Conservation (phyloP, 2,888 invertebrate species). For the Drosophila testacea region DNA sequence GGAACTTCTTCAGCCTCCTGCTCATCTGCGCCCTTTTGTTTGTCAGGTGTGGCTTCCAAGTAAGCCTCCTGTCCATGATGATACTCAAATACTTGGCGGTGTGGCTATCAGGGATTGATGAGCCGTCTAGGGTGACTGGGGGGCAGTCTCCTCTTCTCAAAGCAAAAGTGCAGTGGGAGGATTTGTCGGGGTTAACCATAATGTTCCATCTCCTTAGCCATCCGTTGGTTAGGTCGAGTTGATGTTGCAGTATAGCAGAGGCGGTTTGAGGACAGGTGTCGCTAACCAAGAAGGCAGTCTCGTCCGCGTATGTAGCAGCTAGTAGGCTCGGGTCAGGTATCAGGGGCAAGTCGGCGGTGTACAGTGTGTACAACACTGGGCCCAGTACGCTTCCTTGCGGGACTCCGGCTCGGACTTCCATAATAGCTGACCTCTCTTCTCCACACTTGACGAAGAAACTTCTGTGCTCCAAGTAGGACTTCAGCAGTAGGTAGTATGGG, state of each 20-base stretch:
- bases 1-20: not conserved
- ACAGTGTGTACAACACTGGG: not conserved
- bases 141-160: no score
- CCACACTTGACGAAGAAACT: no score
- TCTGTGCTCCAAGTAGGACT: no score
- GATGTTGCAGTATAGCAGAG: not conserved
- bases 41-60: not conserved
- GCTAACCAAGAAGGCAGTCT: not conserved
- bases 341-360: not conserved
- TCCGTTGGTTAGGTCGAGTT: not conserved
- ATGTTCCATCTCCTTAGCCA: not conserved
- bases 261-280: not conserved
- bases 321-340: not conserved
- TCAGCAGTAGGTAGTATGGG: no score
- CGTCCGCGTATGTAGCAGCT: conserved; percentile 4
- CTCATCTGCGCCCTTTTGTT: not conserved
- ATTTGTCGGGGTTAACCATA: not conserved
- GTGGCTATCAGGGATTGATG: no score
- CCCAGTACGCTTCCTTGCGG: no score
- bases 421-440: no score
- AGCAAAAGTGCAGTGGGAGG: not conserved
- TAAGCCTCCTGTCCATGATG: not conserved
- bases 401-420: no score
- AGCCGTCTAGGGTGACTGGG: no score
- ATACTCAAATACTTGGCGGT: not conserved